Base-by-base conservation (phyloP, 1,140 invertebrate genomes). In the Dryas iulia region DNA sequence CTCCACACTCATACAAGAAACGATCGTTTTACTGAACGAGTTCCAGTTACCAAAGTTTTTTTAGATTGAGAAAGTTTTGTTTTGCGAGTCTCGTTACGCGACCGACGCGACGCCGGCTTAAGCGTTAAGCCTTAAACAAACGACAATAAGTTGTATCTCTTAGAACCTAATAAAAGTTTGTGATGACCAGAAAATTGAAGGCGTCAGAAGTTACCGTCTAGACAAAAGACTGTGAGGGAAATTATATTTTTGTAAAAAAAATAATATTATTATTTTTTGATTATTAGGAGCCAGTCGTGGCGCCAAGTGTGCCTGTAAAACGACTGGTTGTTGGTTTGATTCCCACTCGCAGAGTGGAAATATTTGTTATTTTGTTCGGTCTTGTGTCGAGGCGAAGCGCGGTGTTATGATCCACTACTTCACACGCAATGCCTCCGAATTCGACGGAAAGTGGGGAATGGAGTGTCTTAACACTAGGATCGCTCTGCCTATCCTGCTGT, bases 131-230 rank as follows among this genome's bases (percentile, higher is more conserved):
- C 39, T 47, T 47, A 47, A 47, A 47, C 39, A 47, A 47, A 47
- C 39, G 39, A 47, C 39, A 47, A 47, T 47, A 21, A 47, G 39
- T 47, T 47, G 39, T 47, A 47, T 47, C 39, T 47, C 39, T 47
- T 47, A 47, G 39, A 47, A 47, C 39, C 39, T 47, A 47, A 47
- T 47, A 47, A 47, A 47, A 47, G 39, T 47, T 47, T 47, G 39
- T 47, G 39, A 47, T 47, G 39, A 21, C 39, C 39, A 47, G 39
- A 47, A 47, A 47, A 47, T 47, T 47, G 39, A 47, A 47, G 39
- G 14, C 39, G 39, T 18, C 39, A 18, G 8, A 47, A 47, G 39
- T 47, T 47, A 47, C 39, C 21, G 39, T 47, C 39, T 47, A 47
- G 39, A 47, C 39, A 18, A 10, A 18, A 21, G 18, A 18, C n/a